Evolutionary conservation across 1,140 invertebrate species (phyloP), one percentile per base, ranked within the genome.

Genomic region (Drosophila persimilis): DNA sequence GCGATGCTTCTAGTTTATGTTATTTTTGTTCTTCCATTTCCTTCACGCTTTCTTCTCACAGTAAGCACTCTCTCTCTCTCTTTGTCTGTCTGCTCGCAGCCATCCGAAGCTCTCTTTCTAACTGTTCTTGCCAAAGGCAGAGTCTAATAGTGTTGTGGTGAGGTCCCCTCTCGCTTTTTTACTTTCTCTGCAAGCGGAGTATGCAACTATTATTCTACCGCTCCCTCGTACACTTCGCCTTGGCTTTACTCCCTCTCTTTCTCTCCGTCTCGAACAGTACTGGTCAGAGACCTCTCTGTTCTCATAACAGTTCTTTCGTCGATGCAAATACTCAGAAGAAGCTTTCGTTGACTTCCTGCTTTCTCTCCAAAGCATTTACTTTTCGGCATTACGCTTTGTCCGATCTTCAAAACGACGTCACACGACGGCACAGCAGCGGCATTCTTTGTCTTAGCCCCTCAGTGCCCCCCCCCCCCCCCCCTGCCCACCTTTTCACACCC

Each of bases 391-490:
- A 24, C 13, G 17, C 60, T 17, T 24, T 22, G 22, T 46, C 29
- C 31, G 8, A 64, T 66, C 50, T 64, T 66, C 35, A 35, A 41
- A 41, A 44, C 39, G 45, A 64, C 51, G 63, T 31, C 48, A 71
- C 47, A n/a, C 52, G 61, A 67, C 73, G 24, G 24, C 24, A 26
- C 24, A 26, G 24, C 24, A 26, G 24, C 67, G 41, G 47, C 43
- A 71, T 69, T 66, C 62, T 77, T 70, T 81, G 63, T 77, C 35
- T 67, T 56, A 57, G 22, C 54, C 79, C 41, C 46, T 48, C 29
- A 29, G 6, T 43, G 35, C 54, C 44, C 44, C 24, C 24, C 3
- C 54, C 44, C 44, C 24, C 24, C 3, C 2, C 24, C 24, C 20
- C 47, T 60, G 43, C 53, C 47, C n/a, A n/a, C n/a, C 31, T 45